These are phyloP conservation scores for Eurytoma californica DNA, from an alignment of 2,888 invertebrate genomes.

Conservation along the genomic window DNA sequence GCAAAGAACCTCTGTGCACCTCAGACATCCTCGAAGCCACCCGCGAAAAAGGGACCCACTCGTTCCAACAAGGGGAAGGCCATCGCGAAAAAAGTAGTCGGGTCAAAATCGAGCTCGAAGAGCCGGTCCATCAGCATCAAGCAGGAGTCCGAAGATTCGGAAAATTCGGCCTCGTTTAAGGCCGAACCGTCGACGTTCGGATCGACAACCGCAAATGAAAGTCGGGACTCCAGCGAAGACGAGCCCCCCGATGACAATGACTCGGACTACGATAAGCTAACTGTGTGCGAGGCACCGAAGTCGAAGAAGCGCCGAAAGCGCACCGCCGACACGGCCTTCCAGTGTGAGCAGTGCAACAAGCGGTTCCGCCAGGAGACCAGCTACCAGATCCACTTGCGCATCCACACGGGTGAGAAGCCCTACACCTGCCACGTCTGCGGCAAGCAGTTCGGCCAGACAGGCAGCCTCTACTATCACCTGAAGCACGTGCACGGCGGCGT, in stretches of 20 bases:
- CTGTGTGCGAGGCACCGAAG: background rate
- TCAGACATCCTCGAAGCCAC: background rate
- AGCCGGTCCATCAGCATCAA: background rate
- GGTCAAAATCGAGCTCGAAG: background rate
- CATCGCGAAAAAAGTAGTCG: background rate
- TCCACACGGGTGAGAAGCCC: slow-evolving; percentile 64
- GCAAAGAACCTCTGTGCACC: slow-evolving; percentile 21
- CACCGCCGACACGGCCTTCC: slow-evolving; percentile 29
- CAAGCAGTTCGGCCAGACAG: slow-evolving; percentile 75
- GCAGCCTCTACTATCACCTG: slow-evolving; percentile 77
- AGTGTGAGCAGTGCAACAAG: slow-evolving; percentile 62
- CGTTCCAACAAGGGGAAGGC: background rate
- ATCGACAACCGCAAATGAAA: background rate
- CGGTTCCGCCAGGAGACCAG: slow-evolving; percentile 60
- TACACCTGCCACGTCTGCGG: slow-evolving; percentile 76
- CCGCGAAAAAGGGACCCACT: background rate
- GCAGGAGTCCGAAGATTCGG: background rate
- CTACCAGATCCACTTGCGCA: slow-evolving; percentile 60
- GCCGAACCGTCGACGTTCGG: background rate
- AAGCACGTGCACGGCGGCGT: slow-evolving; percentile 76
- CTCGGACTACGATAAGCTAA: background rate
- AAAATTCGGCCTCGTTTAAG: background rate
- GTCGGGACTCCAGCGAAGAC: background rate
- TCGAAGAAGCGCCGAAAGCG: slow-evolving; percentile 25
- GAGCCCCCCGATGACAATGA: background rate